A percentile compares a stretch with the other conserved stretches of the same genome.
phyloP scores from a whole-genome alignment of 2,797 vertebrate species.

The Onychomys arenicola region DNA sequence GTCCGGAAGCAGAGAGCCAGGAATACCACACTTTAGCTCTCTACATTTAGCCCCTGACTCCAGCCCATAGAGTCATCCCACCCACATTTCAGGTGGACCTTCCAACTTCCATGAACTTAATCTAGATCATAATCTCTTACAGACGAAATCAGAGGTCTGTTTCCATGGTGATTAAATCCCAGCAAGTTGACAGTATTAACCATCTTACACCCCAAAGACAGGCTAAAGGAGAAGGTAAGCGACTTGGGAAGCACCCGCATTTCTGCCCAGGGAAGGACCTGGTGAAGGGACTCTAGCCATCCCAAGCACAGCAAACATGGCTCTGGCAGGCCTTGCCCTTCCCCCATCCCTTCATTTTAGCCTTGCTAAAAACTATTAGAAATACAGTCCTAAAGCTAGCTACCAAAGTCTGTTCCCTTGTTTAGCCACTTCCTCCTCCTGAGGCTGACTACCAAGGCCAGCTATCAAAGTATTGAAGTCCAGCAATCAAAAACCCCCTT shows the following conservation, averaged over 20 bases:
- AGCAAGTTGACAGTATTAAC: background rate
- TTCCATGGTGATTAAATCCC: background rate
- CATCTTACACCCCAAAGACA: background rate
- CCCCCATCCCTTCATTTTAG: background rate
- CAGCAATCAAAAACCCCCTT: background rate
- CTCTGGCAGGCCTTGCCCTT: background rate
- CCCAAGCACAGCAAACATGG: background rate
- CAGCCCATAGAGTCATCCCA: background rate
- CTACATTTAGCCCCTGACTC: no score
- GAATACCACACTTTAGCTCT: background rate
- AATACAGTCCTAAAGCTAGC: background rate
- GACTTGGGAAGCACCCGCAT: background rate
- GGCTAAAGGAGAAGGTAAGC: background rate
- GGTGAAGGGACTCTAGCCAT: background rate
- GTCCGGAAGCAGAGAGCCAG: background rate
- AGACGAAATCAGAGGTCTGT: background rate
- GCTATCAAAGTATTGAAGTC: background rate
- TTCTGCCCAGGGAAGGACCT: background rate
- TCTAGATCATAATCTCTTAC: background rate
- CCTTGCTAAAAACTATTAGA: background rate
- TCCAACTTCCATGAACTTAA: background rate
- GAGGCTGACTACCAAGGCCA: background rate
- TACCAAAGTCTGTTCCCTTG: background rate
- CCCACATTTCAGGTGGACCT: background rate
- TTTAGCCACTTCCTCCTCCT: background rate